Evolutionary conservation across 2,113 vertebrate species (phyloP), one percentile per base, ranked within the genome.

Genomic region (Thunnus thynnus): DNA sequence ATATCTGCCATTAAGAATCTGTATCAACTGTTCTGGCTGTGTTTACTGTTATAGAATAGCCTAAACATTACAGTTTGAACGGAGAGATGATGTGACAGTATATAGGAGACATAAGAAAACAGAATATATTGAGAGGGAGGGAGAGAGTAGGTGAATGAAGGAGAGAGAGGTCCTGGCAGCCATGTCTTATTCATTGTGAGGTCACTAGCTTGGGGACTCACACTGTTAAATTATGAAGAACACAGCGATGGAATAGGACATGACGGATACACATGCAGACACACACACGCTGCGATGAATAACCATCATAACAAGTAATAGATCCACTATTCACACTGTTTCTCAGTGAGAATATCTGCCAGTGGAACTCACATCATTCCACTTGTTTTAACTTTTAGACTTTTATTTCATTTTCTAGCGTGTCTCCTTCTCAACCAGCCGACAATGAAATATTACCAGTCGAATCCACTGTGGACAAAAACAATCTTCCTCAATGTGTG

Each of bases 161-260:
- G 36, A 41, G n/a, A 60, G 13, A 54, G 41, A 25, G 62, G 67
- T 76, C 66, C 44, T 20, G 63, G 41, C 55, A 79, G 6, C 44
- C 50, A 86, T 89, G 83, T 82, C 65, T 91, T 86, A 89, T 89
- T 86, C 63, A 85, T 87, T 65, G 57, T 76, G 22, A 81, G 84
- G 86, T 86, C 80, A 79, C 47, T 13, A 41, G 77, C 48, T 76
- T 7, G 0, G 70, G 41, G 67, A 77, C 50, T 12, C 14, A 27
- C 25, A 36, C 73, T 83, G 63, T n/a, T 91, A 76, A 91, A 91
- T 89, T 73, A 89, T 85, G 63, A 83, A 87, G 30, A 80, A 63
- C 27, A 32, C 57, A 61, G 52, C 3, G 14, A 68, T 62, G 52
- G 36, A 75, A 47, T 13, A 65, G 52, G 48, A 69, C 67, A 54